These are phyloP conservation scores for Atlantisia rogersi DNA, from an alignment of 2,113 vertebrate species.

Conservation along the genomic window DNA sequence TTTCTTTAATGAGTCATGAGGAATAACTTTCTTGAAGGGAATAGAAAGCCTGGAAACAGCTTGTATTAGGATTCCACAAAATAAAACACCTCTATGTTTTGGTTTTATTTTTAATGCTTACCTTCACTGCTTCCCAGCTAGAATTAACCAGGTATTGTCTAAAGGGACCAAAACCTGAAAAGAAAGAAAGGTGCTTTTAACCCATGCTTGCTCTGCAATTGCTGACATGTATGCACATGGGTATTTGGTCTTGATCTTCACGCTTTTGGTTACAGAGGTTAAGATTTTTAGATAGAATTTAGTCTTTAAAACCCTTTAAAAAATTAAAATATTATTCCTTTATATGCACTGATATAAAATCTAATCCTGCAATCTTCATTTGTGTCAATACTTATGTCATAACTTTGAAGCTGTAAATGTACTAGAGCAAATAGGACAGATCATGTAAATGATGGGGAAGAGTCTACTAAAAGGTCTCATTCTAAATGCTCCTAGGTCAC, in stretches of 20 bases:
- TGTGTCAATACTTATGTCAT: not conserved
- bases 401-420: not conserved
- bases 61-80: not conserved
- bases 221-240: not conserved
- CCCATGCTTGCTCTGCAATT: not conserved
- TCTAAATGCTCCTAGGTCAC: not conserved
- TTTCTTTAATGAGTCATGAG: not conserved
- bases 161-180: constrained; percentile 85
- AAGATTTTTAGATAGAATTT: not conserved
- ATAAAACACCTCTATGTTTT: not conserved
- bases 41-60: not conserved
- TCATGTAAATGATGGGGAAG: not conserved
- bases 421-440: not conserved
- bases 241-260: not conserved
- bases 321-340: not conserved
- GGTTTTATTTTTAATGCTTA: constrained; percentile 31
- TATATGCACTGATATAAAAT: not conserved
- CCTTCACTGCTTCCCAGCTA: constrained; percentile 88
- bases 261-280: not conserved
- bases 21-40: not conserved
- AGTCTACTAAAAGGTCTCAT: not conserved
- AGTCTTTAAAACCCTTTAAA: not conserved
- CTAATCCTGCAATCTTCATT: not conserved
- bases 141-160: constrained; percentile 82
- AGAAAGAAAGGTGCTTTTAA: constrained; percentile 19